Conservation (phyloP, 2,797 vertebrate genomes). For the Etheostoma perlongum region DNA sequence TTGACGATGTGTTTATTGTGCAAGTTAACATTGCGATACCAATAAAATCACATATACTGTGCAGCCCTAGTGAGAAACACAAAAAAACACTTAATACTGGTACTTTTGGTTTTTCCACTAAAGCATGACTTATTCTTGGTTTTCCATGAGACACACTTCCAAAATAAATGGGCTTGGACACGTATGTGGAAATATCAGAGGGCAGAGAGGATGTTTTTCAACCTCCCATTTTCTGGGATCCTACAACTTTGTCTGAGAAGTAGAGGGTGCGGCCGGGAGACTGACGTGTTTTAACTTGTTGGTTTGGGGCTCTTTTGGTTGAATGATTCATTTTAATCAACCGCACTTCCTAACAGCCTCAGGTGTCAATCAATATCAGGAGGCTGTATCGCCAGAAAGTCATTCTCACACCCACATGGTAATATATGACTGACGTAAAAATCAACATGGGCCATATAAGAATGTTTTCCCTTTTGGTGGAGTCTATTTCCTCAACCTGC, state of each 20-base stretch:
- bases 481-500: slow-evolving; percentile 44
- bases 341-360: slow-evolving; percentile 42
- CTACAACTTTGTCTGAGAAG: slow-evolving; percentile 21
- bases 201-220: slow-evolving; percentile 32
- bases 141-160: slow-evolving; percentile 33
- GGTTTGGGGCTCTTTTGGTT: slow-evolving; percentile 14
- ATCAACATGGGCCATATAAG: slow-evolving; percentile 52
- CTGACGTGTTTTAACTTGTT: slow-evolving; percentile 12
- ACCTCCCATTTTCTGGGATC: slow-evolving; percentile 29
- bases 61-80: background rate
- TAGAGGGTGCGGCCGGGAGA: background rate
- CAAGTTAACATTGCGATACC: no score
- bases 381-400: background rate
- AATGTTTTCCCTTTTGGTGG: slow-evolving; percentile 53
- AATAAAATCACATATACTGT: no score
- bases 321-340: slow-evolving; percentile 53
- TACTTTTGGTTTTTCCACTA: background rate
- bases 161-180: slow-evolving; percentile 27
- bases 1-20: no score
- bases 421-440: slow-evolving; percentile 55
- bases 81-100: background rate
- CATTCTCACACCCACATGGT: slow-evolving; percentile 48
- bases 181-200: slow-evolving; percentile 38
- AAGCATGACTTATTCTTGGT: slow-evolving; percentile 16
- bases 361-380: slow-evolving; percentile 45